phyloP scores from a whole-genome alignment of 2,888 invertebrate genomes.

The Drosophila aldrichi region DNA sequence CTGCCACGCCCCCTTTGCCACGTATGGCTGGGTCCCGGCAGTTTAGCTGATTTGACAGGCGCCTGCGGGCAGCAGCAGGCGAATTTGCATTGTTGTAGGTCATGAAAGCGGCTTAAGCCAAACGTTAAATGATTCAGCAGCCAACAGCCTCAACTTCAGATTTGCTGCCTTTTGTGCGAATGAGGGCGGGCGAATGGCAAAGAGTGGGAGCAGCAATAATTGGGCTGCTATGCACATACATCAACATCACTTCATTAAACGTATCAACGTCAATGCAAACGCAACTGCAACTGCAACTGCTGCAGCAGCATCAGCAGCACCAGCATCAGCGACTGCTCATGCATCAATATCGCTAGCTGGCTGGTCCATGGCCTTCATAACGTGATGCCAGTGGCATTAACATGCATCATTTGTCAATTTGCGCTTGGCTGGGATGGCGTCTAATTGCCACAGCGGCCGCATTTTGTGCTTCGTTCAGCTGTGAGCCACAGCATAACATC shows the following conservation, averaged over 20 bases:
- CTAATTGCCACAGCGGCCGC: constrained; percentile 37
- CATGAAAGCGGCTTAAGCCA: constrained; percentile 49
- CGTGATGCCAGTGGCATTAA: constrained; percentile 44
- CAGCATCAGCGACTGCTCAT: constrained; percentile 26
- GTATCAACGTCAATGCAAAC: constrained; percentile 64
- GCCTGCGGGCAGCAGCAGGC: constrained; percentile 31
- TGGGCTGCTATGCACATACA: constrained; percentile 36
- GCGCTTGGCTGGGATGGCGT: constrained; percentile 13
- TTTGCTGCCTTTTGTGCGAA: constrained; percentile 4
- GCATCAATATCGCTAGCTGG: constrained; percentile 56
- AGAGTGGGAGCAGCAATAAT: too few relatives aligned
- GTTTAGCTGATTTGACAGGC: constrained; percentile 51
- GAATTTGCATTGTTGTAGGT: constrained; percentile 31
- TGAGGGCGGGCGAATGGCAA: not conserved
- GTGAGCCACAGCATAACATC: constrained; percentile 1
- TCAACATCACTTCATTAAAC: constrained; percentile 76
- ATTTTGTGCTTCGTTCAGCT: constrained; percentile 11
- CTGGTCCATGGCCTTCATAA: constrained; percentile 20
- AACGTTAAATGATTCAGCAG: constrained; percentile 48
- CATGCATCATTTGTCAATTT: constrained; percentile 75
- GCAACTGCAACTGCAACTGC: constrained; percentile 15
- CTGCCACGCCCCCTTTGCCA: not conserved
- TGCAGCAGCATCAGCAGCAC: not conserved
- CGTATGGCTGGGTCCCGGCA: not conserved
- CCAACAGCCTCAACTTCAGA: constrained; percentile 28